These are phyloP conservation scores for Caenorhabditis panamensis DNA, from an alignment of 2,888 invertebrate species.

Conservation along the genomic window DNA sequence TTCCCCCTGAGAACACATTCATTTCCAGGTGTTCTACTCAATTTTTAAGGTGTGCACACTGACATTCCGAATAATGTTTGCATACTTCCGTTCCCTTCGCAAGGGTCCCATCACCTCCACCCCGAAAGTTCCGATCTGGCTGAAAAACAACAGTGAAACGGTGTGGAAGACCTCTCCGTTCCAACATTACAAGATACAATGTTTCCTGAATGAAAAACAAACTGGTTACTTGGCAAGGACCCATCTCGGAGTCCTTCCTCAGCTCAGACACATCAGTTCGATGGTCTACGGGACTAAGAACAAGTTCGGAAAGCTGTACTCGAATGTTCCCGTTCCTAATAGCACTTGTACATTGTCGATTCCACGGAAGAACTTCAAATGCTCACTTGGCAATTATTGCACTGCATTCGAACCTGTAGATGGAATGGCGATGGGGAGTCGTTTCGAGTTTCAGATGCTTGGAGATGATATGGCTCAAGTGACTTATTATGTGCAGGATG, in stretches of 20 bases:
- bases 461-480: slow-evolving; percentile 22
- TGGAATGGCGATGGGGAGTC: slow-evolving; percentile 11
- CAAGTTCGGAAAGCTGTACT: background rate
- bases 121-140: background rate
- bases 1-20: too few relatives aligned
- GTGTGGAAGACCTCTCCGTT: background rate
- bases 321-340: background rate
- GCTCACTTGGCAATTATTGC: background rate
- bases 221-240: background rate
- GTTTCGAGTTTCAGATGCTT: slow-evolving; percentile 28
- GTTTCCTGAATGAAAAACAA: background rate
- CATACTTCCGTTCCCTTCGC: background rate
- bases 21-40: background rate
- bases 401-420: slow-evolving; percentile 14
- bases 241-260: background rate
- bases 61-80: background rate
- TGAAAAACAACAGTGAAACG: background rate
- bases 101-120: background rate
- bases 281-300: background rate
- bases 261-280: background rate
- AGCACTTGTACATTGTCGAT: background rate
- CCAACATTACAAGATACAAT: background rate
- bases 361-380: slow-evolving; percentile 14
- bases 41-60: background rate
- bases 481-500: slow-evolving; percentile 18